Evolutionary conservation across 2,888 invertebrate genomes (phyloP), one percentile per base, ranked within the genome.

Genomic region (Atethmia centrago): DNA sequence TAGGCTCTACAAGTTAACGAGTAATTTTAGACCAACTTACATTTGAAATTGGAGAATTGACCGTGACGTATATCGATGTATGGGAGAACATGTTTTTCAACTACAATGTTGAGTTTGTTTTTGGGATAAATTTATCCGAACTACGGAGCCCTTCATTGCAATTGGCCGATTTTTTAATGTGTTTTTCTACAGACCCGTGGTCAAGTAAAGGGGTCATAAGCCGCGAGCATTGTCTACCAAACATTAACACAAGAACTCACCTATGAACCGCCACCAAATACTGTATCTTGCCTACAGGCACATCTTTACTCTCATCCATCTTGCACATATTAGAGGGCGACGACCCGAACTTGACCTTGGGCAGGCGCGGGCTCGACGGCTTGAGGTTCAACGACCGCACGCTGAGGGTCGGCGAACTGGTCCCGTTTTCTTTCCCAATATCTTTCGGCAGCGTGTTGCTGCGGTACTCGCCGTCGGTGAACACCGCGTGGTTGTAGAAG

Each of bases 201-300:
- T 16, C 25, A 28, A 53, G 3, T 53, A 53, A 25, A 2, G 14
- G 14, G 12, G 14, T 53, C 53, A 25, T 53, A 25, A 25, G 8
- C 53, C 25, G 53, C n/a, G 19, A 62, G 19, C 19, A 21, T 21
- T 21, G 19, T 19, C 61, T 14, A 51, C 31, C 36, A 53, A 53
- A 65, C 36, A 53, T 64, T 36, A 28, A 8, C 56, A 40, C 25
- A 12, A 16, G 7, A 42, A 45, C 88, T 87, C 9, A 95, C 95
- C 95, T 93, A 80, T 99, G 98, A 28, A 98, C 97, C 0, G 98
- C 98, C 70, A 98, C 97, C 55, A 99, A 96, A 91, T 98, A 98
- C 69, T 96, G 94, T 63, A 96, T 87, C 77, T 87, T 88, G n/a
- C 85, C 88, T 69, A 71, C 16, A 61, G 71, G 59, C 70, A 79